Evolutionary conservation across 2,113 vertebrate species (phyloP).

Genomic region (Lophotis ruficrista): DNA sequence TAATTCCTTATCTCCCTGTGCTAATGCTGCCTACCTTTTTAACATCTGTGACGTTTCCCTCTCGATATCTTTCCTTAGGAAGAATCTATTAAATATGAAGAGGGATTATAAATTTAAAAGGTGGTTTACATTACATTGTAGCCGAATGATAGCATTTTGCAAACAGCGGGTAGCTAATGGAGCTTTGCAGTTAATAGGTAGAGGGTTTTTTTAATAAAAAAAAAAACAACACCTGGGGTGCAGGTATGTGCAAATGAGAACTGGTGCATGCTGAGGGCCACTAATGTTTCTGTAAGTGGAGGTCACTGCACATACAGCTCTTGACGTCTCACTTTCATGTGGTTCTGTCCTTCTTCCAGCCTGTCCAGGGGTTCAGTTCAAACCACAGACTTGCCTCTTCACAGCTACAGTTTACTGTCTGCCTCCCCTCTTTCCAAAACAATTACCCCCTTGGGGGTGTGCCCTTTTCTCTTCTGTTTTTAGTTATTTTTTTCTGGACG

Average conservation of each 20-base stretch:
- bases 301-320: neutral
- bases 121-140: neutral
- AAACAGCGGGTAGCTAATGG: neutral
- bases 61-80: neutral
- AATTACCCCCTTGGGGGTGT: rapidly evolving
- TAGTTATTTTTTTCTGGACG: neutral
- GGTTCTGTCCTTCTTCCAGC: neutral
- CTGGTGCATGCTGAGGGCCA: neutral
- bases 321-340: rapidly evolving
- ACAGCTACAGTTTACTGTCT: neutral
- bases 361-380: neutral
- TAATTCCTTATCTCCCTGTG: neutral
- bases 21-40: neutral
- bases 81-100: neutral
- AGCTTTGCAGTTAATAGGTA: neutral
- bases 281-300: neutral
- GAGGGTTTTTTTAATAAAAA: neutral
- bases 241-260: neutral
- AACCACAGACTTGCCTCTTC: neutral
- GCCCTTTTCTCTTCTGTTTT: neutral
- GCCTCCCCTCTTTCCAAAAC: neutral
- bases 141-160: neutral
- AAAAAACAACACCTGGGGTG: neutral
- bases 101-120: neutral
- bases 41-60: neutral